Evolutionary conservation across 2,888 invertebrate species (phyloP).

Genomic region (Drosophila setosimentum): DNA sequence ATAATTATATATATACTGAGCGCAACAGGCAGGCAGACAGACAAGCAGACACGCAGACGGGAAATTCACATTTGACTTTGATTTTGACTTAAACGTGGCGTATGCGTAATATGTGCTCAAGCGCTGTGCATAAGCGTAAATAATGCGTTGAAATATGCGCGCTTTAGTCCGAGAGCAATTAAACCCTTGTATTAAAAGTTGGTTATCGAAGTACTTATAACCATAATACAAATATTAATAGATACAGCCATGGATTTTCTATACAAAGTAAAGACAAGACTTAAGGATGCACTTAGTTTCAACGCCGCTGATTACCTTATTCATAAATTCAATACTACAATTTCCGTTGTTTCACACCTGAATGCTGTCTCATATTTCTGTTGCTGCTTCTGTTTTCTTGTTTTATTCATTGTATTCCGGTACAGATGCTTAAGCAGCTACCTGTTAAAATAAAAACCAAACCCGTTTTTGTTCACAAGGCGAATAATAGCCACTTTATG

Average conservation of each 20-base stretch:
- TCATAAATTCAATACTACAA: not conserved
- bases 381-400: not conserved
- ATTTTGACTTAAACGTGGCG: constrained; percentile 16
- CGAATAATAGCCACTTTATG: constrained; percentile 59
- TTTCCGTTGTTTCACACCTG: constrained; percentile 6
- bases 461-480: constrained; percentile 47
- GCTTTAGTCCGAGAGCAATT: not conserved
- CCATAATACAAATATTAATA: not conserved
- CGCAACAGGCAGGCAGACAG: constrained; percentile 17
- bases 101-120: constrained; percentile 23
- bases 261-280: not conserved
- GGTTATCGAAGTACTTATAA: not conserved
- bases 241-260: not conserved
- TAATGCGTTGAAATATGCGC: not conserved
- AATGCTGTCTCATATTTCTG: constrained; percentile 1
- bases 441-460: constrained; percentile 25
- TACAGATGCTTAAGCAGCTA: constrained; percentile 14
- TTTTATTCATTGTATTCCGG: not conserved
- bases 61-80: constrained; percentile 1
- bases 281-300: not conserved
- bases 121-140: constrained; percentile 1
- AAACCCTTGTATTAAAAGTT: not conserved
- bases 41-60: not conserved
- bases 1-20: constrained; percentile 1
- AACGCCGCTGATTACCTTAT: not conserved